phyloP scores from a whole-genome alignment of 2,888 invertebrate genomes.

The Tenthredo scrophulariae region DNA sequence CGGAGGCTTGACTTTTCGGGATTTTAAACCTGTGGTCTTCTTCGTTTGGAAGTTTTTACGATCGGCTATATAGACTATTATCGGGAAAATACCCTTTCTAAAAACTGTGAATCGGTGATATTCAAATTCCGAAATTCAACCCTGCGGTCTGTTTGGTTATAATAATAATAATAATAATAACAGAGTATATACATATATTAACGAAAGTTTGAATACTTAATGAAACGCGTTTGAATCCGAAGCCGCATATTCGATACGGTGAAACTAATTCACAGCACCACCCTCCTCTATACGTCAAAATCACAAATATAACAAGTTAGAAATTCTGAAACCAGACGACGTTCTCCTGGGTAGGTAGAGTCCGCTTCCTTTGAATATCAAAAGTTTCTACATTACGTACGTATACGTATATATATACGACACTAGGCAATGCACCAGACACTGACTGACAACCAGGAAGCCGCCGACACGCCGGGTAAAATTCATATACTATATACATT shows the following conservation, averaged over 20 bases:
- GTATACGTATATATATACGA: background rate
- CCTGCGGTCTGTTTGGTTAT: background rate
- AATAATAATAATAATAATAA: background rate
- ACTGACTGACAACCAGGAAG: conserved; percentile 41
- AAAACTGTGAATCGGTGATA: too few species aligned
- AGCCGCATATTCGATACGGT: background rate
- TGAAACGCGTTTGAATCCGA: background rate
- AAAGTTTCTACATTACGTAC: background rate
- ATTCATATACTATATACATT: background rate
- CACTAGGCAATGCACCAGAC: conserved; percentile 3
- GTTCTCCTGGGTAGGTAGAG: background rate
- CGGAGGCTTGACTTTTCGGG: too few species aligned
- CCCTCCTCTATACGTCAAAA: too few species aligned
- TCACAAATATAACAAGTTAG: too few species aligned
- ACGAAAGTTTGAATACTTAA: background rate
- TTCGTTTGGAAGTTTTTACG: too few species aligned
- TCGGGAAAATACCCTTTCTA: too few species aligned
- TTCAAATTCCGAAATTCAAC: too few species aligned
- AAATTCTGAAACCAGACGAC: too few species aligned
- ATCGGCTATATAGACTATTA: too few species aligned
- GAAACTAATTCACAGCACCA: too few species aligned
- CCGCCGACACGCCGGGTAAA: background rate
- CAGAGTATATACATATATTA: background rate
- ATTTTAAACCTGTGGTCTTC: too few species aligned
- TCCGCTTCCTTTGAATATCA: conserved; percentile 28